Percentiles rank a stretch among this genome's conserved stretches.
Evolutionary conservation across 2,113 vertebrate species (phyloP).

Genomic region (Illadopsis cleaveri): DNA sequence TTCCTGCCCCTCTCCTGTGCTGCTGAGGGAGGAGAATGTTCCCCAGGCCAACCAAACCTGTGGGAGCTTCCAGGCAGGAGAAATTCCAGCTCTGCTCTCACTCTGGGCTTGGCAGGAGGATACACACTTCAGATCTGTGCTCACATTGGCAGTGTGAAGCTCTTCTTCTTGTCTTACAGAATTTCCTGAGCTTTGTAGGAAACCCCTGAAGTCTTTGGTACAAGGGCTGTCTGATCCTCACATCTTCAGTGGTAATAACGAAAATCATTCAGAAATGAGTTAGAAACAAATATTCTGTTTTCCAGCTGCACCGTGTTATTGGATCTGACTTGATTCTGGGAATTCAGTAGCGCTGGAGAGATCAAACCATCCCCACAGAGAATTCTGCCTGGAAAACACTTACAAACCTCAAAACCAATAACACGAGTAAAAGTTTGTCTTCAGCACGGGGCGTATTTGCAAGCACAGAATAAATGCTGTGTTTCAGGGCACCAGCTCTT

Average conservation of each 20-base stretch:
- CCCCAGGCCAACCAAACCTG: slow-evolving; percentile 2
- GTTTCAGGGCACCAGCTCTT: background rate
- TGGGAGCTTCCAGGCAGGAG: background rate
- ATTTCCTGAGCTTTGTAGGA: background rate
- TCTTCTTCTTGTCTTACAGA: background rate
- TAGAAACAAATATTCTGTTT: background rate
- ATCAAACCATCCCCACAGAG: background rate
- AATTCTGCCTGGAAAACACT: background rate
- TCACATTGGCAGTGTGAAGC: background rate
- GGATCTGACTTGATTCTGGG: background rate
- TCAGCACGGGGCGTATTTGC: background rate
- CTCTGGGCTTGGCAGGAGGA: background rate
- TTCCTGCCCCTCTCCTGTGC: background rate
- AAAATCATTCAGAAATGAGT: background rate
- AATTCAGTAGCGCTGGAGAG: background rate
- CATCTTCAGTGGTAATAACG: background rate
- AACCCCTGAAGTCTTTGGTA: background rate
- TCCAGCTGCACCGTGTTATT: background rate
- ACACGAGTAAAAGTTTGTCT: background rate
- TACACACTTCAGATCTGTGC: background rate
- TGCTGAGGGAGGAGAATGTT: background rate
- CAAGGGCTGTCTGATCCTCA: background rate
- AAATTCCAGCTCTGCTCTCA: background rate
- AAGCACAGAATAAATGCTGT: background rate
- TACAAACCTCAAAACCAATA: background rate